Evolutionary conservation across 2,113 vertebrate species (phyloP).

Genomic region (Rhombomys opimus): DNA sequence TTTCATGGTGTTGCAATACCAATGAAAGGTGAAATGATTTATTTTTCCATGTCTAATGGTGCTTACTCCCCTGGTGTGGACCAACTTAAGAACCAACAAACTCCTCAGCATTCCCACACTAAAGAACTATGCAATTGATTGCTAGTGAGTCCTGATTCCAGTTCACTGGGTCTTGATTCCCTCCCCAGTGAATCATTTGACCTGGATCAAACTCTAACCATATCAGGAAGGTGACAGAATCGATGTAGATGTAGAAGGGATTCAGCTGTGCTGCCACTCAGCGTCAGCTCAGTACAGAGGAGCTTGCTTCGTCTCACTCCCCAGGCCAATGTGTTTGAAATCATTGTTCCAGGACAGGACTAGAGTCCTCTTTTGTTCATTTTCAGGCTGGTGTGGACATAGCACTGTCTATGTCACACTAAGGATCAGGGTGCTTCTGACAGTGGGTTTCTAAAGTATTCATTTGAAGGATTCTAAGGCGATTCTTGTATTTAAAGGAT

Average conservation of each 20-base stretch:
- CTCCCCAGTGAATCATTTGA: constrained; percentile 62
- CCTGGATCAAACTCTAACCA: constrained; percentile 3
- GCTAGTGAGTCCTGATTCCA: constrained; percentile 48
- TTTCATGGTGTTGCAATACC: not conserved
- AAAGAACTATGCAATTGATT: constrained; percentile 60
- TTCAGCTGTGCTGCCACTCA: not conserved
- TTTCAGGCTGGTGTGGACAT: not conserved
- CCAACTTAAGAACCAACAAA: constrained; percentile 63
- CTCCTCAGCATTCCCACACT: constrained; percentile 20
- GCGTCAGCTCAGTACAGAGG: not conserved
- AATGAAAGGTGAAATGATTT: not conserved
- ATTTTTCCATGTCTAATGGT: constrained; percentile 27
- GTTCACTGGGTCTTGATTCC: constrained; percentile 9
- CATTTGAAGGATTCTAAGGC: not conserved
- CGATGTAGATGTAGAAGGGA: not conserved
- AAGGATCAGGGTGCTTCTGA: not conserved
- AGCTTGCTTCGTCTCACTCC: not conserved
- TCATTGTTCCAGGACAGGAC: not conserved
- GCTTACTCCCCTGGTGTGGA: constrained; percentile 31
- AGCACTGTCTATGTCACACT: not conserved
- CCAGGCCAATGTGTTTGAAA: not conserved
- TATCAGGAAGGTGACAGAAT: constrained; percentile 31
- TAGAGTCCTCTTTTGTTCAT: not conserved
- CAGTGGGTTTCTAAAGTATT: not conserved
- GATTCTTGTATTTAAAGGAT: constrained; percentile 10